Base-by-base conservation (phyloP, 2,113 vertebrate genomes). In the Brachyhypopomus occidentalis region DNA sequence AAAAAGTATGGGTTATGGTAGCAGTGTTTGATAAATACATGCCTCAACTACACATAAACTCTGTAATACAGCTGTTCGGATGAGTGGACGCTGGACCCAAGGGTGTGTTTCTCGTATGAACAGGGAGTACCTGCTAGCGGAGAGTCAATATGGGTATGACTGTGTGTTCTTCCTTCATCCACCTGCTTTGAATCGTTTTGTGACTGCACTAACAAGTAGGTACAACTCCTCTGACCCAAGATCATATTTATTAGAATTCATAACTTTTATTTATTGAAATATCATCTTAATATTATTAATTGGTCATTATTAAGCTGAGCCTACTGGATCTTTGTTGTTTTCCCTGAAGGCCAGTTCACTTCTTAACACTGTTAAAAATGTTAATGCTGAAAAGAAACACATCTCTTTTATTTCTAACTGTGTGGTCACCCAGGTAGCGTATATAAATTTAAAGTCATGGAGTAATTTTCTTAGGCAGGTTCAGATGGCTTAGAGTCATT, bases 151-250 rank as follows among this genome's bases (percentile, higher is more conserved):
- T 0, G 89, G 89, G 17, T 92, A 91, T 75, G 90, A 90, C 9
- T 92, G 93, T 5, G 76, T 91, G 0, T 87, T 94, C 58, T 94
- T 93, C 82, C 75, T 85, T 0, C 89, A 95, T 60, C 89, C 89
- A 1, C 69, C 87, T 14, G 91, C 92, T 2, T 91, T 95, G 72
- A 90, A 91, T 66, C 89, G 90, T 85, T 93, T 94, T 36, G 85
- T 93, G 78, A 93, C 93, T 20, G 88, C 93, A 1, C 89, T 96
- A 23, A 92, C 94, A 16, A 92, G 95, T 96, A 88, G 89, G 93
- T 90, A 23, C 7, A 73, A 69, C 72, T 36, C 16, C 22, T 52
- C 16, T 5, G 16, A 63, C 17, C 22, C 23, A 27, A 14, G 25
- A 11, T 12, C 17, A 17, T 1, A 36, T 25, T 5, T 62, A 34